phyloP scores from a whole-genome alignment of 2,797 vertebrate species.

The Columba guinea region DNA sequence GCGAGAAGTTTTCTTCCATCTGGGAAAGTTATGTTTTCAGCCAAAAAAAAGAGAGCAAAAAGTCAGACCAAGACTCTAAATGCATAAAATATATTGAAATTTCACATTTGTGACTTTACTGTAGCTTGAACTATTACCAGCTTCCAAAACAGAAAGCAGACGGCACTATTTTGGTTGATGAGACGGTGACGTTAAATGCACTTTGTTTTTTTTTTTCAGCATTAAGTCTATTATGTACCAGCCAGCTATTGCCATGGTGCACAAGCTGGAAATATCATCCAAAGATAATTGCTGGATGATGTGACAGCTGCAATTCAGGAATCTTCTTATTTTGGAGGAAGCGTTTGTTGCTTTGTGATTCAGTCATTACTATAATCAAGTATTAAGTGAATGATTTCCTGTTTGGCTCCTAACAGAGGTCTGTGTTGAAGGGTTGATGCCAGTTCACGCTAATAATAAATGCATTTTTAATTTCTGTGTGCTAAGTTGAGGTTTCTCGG shows the following conservation, averaged over 20 bases:
- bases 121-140: not conserved
- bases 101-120: not conserved
- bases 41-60: not conserved
- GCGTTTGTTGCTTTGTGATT: conserved; percentile 34
- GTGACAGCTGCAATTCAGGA: conserved; percentile 39
- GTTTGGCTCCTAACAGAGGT: conserved; percentile 22
- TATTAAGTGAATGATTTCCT: conserved; percentile 39
- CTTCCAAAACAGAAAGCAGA: not conserved
- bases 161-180: not conserved
- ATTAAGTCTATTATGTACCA: not conserved
- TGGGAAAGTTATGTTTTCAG: not conserved
- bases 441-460: conserved; percentile 19
- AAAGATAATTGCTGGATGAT: conserved; percentile 24
- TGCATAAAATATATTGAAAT: not conserved
- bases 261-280: not conserved
- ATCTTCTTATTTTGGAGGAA: conserved; percentile 33
- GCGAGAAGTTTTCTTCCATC: not conserved
- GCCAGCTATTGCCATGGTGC: not conserved
- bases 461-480: conserved; percentile 22
- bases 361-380: conserved; percentile 32
- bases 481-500: not conserved
- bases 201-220: not conserved
- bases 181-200: not conserved
- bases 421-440: not conserved
- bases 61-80: not conserved